phyloP scores from a whole-genome alignment of 1,140 invertebrate genomes.

The Aporrectodea caliginosa region DNA sequence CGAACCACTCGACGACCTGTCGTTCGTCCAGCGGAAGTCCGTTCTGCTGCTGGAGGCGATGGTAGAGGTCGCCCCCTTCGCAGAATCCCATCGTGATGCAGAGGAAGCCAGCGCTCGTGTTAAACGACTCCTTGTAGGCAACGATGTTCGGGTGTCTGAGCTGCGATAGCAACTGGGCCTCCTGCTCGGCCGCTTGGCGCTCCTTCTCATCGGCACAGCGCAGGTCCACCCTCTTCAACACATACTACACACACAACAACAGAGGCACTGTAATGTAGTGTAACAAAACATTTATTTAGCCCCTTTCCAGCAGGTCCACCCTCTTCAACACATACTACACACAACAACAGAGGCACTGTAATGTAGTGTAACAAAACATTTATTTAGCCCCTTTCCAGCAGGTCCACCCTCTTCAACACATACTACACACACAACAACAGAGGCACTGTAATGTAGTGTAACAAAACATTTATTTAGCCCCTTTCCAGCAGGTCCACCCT shows the following conservation, averaged over 20 bases:
- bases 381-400: too few relatives aligned
- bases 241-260: constrained; percentile 53
- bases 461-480: too few relatives aligned
- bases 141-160: constrained; percentile 61
- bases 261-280: background rate
- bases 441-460: too few relatives aligned
- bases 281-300: background rate
- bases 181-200: constrained; percentile 55
- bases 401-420: background rate
- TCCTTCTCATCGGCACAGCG: constrained; percentile 54
- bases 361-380: too few relatives aligned
- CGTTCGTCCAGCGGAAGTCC: constrained; percentile 54
- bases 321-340: background rate
- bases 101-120: constrained; percentile 53
- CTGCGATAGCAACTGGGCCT: constrained; percentile 58
- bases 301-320: background rate
- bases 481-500: constrained; percentile 58
- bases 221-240: constrained; percentile 59
- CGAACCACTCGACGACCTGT: constrained; percentile 60
- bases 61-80: constrained; percentile 60
- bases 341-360: too few relatives aligned
- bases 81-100: constrained; percentile 61
- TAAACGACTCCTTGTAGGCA: constrained; percentile 60
- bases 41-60: constrained; percentile 57
- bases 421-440: background rate